Evolutionary conservation across 2,797 vertebrate species (phyloP).

Genomic region (Acanthurus lineatus): DNA sequence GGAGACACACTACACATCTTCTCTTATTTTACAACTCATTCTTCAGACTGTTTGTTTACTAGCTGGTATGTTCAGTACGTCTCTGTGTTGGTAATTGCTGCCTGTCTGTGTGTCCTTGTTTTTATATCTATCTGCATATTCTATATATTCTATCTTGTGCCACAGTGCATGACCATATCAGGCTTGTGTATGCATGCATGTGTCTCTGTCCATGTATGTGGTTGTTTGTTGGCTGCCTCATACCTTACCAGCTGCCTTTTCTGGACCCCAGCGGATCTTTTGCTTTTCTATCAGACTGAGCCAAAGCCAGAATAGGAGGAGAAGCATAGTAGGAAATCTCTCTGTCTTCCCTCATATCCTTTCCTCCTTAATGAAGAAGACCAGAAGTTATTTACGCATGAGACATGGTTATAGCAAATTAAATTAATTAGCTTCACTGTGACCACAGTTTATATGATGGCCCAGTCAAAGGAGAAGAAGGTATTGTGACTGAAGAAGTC

Average conservation of each 20-base stretch:
- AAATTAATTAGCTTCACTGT: slow-evolving; percentile 77
- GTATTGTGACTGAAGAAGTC: slow-evolving; percentile 38
- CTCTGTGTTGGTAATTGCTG: slow-evolving; percentile 42
- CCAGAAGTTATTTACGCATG: slow-evolving; percentile 75
- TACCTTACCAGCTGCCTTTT: slow-evolving; percentile 45
- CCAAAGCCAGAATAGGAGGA: slow-evolving; percentile 40
- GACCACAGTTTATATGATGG: slow-evolving; percentile 71
- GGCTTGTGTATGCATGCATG: slow-evolving; percentile 21
- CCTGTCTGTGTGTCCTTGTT: slow-evolving; percentile 44
- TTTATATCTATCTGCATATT: slow-evolving; percentile 16
- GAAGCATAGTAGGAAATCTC: slow-evolving; percentile 32
- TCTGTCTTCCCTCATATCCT: slow-evolving; percentile 57
- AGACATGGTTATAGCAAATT: slow-evolving; percentile 74
- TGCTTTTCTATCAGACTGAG: slow-evolving; percentile 44
- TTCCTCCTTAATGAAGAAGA: slow-evolving; percentile 75
- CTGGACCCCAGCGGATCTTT: slow-evolving; percentile 40
- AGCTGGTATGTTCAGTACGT: slow-evolving; percentile 65
- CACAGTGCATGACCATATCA: slow-evolving; percentile 38
- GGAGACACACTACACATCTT: slow-evolving; percentile 61
- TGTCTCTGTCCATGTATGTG: slow-evolving; percentile 32
- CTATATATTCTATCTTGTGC: slow-evolving; percentile 20
- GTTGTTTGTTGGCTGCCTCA: slow-evolving; percentile 40
- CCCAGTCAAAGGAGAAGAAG: slow-evolving; percentile 48
- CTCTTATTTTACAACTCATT: slow-evolving; percentile 51
- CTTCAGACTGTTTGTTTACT: slow-evolving; percentile 68